Conservation (phyloP, 2,888 invertebrate species). For the Agriotes lineatus region DNA sequence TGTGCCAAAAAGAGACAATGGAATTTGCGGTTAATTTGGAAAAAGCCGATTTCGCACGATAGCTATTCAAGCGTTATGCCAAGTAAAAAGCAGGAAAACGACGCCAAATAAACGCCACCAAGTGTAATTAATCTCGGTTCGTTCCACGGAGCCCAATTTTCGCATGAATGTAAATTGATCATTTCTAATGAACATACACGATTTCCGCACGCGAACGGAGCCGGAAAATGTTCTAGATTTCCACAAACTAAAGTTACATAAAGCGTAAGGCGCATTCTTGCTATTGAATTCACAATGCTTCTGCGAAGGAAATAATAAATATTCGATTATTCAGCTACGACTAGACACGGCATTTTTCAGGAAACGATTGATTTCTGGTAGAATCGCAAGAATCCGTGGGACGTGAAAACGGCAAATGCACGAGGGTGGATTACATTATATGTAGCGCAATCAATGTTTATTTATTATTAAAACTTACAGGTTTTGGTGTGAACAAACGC, state of each 20-base stretch:
- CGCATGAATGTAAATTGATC: neutral
- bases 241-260: neutral
- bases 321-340: neutral
- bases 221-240: neutral
- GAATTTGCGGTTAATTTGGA: neutral
- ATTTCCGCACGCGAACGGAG: neutral
- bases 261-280: no score
- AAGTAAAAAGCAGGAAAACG: slow-evolving; percentile 1
- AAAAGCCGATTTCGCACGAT: neutral
- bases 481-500: no score
- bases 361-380: neutral
- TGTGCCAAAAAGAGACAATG: no score
- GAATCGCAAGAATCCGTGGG: no score
- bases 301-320: neutral
- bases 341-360: neutral
- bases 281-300: neutral
- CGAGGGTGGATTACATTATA: no score
- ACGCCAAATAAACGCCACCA: neutral
- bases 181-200: neutral
- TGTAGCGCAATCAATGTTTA: no score
- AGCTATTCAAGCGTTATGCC: neutral
- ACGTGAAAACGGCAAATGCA: no score
- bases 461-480: no score
- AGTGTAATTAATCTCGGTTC: neutral
- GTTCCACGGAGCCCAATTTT: slow-evolving; percentile 2